These are phyloP conservation scores for Taurulus bubalis DNA, from an alignment of 2,113 vertebrate species.

Conservation along the genomic window DNA sequence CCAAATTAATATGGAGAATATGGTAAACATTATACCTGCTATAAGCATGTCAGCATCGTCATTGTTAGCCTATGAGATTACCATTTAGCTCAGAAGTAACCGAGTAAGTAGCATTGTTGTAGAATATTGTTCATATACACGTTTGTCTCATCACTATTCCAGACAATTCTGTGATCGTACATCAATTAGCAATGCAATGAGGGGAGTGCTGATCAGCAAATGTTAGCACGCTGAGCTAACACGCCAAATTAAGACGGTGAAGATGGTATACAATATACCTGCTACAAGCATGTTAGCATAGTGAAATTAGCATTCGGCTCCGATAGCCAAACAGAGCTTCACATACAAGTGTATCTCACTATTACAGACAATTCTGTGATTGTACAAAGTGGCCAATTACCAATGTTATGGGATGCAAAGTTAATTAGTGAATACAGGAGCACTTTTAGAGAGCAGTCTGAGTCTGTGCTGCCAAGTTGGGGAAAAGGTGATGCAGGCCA, in stretches of 20 bases:
- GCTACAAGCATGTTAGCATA: background rate
- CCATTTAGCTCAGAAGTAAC: background rate
- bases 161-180: too few relatives aligned
- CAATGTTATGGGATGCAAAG: background rate
- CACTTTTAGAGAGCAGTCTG: background rate
- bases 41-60: background rate
- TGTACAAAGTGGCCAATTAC: background rate
- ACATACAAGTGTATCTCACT: background rate
- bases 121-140: background rate
- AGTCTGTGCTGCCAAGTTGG: background rate
- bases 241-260: background rate
- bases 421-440: background rate
- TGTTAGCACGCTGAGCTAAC: background rate
- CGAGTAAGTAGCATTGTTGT: background rate
- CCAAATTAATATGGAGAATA: background rate
- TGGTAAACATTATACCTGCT: background rate
- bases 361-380: conserved; percentile 6
- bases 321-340: too few relatives aligned
- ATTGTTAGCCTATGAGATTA: background rate
- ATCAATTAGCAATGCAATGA: background rate
- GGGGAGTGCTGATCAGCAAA: background rate
- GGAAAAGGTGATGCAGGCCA: background rate
- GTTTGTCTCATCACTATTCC: background rate
- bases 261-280: background rate
- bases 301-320: background rate